phyloP scores from a whole-genome alignment of 2,797 vertebrate species.

The Diplodus sargus region DNA sequence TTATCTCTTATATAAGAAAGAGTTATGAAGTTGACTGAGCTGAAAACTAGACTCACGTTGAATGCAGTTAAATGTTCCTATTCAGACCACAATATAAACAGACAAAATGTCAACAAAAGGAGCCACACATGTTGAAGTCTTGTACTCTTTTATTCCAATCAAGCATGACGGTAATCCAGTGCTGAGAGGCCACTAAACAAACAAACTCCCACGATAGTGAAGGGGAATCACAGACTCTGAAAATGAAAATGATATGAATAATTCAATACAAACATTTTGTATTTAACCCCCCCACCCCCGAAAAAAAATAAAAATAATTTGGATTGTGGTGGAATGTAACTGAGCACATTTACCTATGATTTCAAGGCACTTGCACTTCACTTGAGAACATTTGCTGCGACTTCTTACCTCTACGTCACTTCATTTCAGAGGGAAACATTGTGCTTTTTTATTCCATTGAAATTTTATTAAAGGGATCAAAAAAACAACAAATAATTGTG shows the following conservation, averaged over 20 bases:
- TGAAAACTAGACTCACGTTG: not conserved
- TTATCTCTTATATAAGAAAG: not conserved
- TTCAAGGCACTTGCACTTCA: not conserved
- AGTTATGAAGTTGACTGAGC: not conserved
- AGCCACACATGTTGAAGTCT: slow-evolving; percentile 21
- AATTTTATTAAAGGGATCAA: not conserved
- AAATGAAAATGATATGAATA: not conserved
- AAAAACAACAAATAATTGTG: not conserved
- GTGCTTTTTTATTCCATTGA: not conserved
- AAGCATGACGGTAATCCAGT: not conserved
- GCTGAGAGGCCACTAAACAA: not conserved
- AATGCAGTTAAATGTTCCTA: not conserved
- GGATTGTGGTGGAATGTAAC: not conserved
- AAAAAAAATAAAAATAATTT: too few species aligned
- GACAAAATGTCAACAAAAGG: slow-evolving; percentile 5
- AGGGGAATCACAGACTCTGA: too few species aligned
- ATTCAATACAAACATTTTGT: not conserved
- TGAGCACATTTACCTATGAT: not conserved
- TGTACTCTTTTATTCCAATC: not conserved
- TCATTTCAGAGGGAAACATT: not conserved
- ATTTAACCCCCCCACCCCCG: too few species aligned
- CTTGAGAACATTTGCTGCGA: too few species aligned
- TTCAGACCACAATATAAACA: not conserved
- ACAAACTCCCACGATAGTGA: too few species aligned
- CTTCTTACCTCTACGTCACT: not conserved